Evolutionary conservation across 2,888 invertebrate genomes (phyloP).

Genomic region (Microctonus brassicae): DNA sequence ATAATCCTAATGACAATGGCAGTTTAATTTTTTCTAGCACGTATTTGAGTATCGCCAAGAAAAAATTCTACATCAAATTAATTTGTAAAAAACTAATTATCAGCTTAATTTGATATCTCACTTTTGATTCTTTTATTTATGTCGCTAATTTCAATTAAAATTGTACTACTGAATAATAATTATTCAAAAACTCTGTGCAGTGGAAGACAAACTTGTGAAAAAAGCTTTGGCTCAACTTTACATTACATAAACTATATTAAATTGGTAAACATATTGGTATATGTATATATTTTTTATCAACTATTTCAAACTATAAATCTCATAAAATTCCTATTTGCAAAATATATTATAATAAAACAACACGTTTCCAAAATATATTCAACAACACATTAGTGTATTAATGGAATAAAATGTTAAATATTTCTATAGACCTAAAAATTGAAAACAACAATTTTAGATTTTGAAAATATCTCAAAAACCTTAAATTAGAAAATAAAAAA

Average conservation of each 20-base stretch:
- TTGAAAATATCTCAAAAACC: background rate
- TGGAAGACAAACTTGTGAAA: background rate
- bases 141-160: background rate
- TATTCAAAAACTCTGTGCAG: background rate
- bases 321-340: no score
- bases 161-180: background rate
- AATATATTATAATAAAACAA: background rate
- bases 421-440: background rate
- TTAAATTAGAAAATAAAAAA: background rate
- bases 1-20: constrained; percentile 30
- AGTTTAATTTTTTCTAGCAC: constrained; percentile 32
- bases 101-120: background rate
- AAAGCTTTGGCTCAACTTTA: background rate
- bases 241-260: background rate
- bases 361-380: background rate
- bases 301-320: no score
- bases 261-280: background rate
- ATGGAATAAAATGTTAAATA: background rate
- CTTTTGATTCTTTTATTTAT: background rate
- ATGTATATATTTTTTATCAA: background rate
- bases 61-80: background rate
- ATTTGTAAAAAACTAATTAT: background rate
- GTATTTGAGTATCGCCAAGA: constrained; percentile 11
- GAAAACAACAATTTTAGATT: background rate
- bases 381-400: background rate